phyloP scores from a whole-genome alignment of 1,140 invertebrate genomes.

The Nixonia krombeini region DNA sequence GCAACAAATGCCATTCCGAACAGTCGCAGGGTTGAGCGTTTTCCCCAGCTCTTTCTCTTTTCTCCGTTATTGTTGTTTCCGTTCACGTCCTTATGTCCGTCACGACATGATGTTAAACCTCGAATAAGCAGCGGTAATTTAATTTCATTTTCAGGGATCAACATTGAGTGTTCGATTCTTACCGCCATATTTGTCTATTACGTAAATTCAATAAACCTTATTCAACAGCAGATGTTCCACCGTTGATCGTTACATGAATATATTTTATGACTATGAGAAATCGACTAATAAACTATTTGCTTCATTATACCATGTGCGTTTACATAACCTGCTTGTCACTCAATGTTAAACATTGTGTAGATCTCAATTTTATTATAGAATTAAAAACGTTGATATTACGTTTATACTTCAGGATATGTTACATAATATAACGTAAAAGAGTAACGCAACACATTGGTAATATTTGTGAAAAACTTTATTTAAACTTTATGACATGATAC shows the following conservation, averaged over 20 bases:
- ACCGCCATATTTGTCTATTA: constrained; percentile 29
- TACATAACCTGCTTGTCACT: too few relatives aligned
- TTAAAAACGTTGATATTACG: too few relatives aligned
- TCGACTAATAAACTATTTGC: constrained; percentile 62
- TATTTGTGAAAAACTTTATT: too few relatives aligned
- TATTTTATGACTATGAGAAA: constrained; percentile 62
- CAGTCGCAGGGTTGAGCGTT: not conserved
- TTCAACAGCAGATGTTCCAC: constrained; percentile 47
- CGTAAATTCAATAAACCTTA: constrained; percentile 30
- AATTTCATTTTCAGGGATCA: constrained; percentile 24
- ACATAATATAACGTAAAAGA: too few relatives aligned
- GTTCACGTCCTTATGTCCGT: constrained; percentile 4
- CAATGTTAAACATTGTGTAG: too few relatives aligned
- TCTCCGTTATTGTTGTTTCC: not conserved
- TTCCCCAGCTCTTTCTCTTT: not conserved
- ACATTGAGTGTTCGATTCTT: constrained; percentile 16
- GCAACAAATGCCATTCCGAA: too few relatives aligned
- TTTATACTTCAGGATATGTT: too few relatives aligned
- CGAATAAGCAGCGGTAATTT: not conserved
- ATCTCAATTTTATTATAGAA: too few relatives aligned
- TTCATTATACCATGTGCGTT: constrained; percentile 40
- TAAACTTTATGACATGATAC: too few relatives aligned
- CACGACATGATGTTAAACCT: not conserved
- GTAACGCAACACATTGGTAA: too few relatives aligned
- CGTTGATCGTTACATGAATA: constrained; percentile 59